These are phyloP conservation scores for Drosophila pallidifrons DNA, from an alignment of 1,140 invertebrate species.

Conservation along the genomic window DNA sequence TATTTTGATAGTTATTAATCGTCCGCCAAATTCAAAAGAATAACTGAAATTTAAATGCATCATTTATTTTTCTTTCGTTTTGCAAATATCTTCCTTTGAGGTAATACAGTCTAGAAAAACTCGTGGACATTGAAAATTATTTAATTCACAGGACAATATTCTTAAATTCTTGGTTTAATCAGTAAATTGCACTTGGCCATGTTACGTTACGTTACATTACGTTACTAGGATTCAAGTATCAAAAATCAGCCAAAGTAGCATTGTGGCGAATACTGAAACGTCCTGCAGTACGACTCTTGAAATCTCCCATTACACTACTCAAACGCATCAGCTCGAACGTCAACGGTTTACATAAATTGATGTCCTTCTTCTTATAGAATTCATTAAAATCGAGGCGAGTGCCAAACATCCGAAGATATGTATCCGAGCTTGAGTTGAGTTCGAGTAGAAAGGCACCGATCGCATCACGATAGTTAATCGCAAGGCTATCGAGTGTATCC, in stretches of 20 bases:
- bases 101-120: too few species aligned
- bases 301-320: conserved; percentile 73
- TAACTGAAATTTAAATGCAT: too few species aligned
- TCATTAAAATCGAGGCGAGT: conserved; percentile 96
- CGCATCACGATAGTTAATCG: conserved; percentile 88
- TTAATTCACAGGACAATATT: too few species aligned
- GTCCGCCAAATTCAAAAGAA: too few species aligned
- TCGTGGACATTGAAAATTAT: too few species aligned
- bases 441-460: conserved; percentile 85
- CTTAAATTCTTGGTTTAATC: too few species aligned
- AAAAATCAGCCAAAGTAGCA: background rate
- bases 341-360: conserved; percentile 90
- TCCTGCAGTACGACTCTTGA: background rate
- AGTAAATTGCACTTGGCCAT: too few species aligned
- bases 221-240: background rate
- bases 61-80: too few species aligned
- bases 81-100: too few species aligned
- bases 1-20: too few species aligned
- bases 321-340: conserved; percentile 90
- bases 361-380: conserved; percentile 93
- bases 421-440: conserved; percentile 84
- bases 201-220: too few species aligned
- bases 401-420: conserved; percentile 92
- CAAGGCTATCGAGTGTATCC: conserved; percentile 88
- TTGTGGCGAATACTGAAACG: conserved; percentile 16